Conservation (phyloP, 2,113 vertebrate species). For the Opisthocomus hoazin region DNA sequence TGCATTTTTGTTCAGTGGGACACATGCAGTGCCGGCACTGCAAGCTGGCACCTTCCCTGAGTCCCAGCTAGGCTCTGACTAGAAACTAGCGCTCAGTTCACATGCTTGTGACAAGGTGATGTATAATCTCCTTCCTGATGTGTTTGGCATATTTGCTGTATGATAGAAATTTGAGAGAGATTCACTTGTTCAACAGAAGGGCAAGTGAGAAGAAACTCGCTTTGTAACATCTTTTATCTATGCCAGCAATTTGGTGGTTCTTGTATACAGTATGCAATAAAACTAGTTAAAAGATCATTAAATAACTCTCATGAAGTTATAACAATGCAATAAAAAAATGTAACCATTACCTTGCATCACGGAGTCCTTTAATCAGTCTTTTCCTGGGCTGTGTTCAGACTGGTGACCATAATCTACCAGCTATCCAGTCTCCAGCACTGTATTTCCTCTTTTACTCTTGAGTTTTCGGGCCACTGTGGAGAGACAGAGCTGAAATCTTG, state of each 20-base stretch:
- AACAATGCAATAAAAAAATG: conserved; percentile 24
- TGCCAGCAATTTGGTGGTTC: neutral
- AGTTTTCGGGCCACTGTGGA: neutral
- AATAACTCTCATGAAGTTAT: conserved; percentile 21
- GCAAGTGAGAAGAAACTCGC: neutral
- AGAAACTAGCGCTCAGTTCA: neutral
- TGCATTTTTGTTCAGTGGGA: neutral
- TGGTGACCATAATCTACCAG: neutral
- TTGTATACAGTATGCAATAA: conserved; percentile 23
- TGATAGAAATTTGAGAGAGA: neutral
- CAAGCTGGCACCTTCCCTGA: neutral
- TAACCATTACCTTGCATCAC: neutral
- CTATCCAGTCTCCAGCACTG: neutral
- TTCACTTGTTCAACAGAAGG: neutral
- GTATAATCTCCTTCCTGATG: neutral
- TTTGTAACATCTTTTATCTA: neutral
- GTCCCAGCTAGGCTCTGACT: neutral
- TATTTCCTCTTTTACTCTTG: neutral
- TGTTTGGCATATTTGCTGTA: neutral
- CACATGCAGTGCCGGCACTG: neutral
- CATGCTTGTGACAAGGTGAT: neutral
- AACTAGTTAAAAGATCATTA: conserved; percentile 51
- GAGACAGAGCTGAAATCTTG: neutral
- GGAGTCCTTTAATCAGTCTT: conserved; percentile 7
- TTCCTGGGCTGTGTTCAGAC: neutral